Base-by-base conservation (phyloP, 2,888 invertebrate genomes). In the Drosophila testacea region DNA sequence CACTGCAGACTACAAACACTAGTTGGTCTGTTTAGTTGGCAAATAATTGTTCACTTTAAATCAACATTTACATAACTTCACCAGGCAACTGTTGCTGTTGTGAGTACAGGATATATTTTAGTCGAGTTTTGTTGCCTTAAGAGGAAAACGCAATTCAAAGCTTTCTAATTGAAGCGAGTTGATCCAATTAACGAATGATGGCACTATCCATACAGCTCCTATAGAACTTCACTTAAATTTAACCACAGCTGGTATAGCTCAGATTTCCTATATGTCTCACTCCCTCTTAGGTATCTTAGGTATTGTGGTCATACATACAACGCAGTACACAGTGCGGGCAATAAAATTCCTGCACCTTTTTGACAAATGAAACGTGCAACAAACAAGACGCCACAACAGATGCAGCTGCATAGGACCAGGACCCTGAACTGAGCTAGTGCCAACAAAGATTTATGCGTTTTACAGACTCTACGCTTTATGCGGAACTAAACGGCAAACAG, bases 391-490 rank as follows among this genome's bases (percentile, higher is more conserved):
- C 63, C 51, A 69, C 48, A 52, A 77, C 65, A 63, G 69, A 74
- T 77, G 64, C 59, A 73, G 61, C 62, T 52, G 54, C 46, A 47
- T 28, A 32, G 38, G 16, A 38, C 34, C 9, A 6, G 41, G 32
- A 28, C 6, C 32, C 54, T 30, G 71, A 60, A 51, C 44, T 48
- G 55, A 74, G 64, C 64, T 54, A 71, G 79, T 68, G 76, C 69
- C 85, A 84, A 73, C 81, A 85, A 73, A 88, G 83, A 88, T 85
- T 88, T 83, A 85, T 88, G 86, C 81, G 88, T 83, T 88, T 80
- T 74, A 68, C 74, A 74, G 83, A 61, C 61, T 61, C 69, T 70
- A 72, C 83, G 63, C 81, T 85, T 80, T 80, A 80, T 85, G 83
- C 74, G 80, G 72, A 80, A 77, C 88, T 77, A 85, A 88, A 85